A percentile compares a stretch with the other conserved stretches of the same genome.
Conservation (phyloP, 2,797 vertebrate species). For the Enteromius argenteus region DNA sequence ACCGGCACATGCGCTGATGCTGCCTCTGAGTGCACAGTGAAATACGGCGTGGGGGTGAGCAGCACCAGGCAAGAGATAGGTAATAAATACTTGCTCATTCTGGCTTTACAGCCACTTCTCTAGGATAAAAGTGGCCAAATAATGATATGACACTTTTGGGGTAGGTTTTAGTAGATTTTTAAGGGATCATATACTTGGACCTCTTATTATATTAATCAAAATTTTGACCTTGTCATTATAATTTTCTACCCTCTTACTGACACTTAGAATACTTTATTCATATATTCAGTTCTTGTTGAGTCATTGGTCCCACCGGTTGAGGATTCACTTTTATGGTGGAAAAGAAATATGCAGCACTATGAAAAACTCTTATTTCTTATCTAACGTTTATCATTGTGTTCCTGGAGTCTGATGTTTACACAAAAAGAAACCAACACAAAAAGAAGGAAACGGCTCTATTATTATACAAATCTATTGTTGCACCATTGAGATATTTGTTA, state of each 20-base stretch:
- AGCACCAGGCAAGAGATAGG: conserved; percentile 93
- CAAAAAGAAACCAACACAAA: not conserved
- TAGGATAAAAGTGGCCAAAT: not conserved
- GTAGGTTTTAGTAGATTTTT: not conserved
- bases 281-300: not conserved
- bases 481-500: not conserved
- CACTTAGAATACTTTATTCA: not conserved
- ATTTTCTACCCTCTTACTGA: not conserved
- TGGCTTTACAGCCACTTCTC: not conserved
- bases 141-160: not conserved
- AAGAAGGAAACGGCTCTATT: not conserved
- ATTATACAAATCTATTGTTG: not conserved
- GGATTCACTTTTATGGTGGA: not conserved
- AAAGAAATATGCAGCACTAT: not conserved
- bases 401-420: not conserved
- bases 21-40: conserved; percentile 78
- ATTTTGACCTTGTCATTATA: not conserved
- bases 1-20: conserved; percentile 85
- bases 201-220: not conserved
- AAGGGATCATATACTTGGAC: not conserved
- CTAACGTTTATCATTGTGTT: not conserved
- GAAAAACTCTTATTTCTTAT: not conserved
- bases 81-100: conserved; percentile 65
- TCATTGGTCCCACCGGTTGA: not conserved
- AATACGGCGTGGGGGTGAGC: conserved; percentile 90